Conservation (phyloP, 2,113 vertebrate genomes). For the Rhinichthys klamathensis region DNA sequence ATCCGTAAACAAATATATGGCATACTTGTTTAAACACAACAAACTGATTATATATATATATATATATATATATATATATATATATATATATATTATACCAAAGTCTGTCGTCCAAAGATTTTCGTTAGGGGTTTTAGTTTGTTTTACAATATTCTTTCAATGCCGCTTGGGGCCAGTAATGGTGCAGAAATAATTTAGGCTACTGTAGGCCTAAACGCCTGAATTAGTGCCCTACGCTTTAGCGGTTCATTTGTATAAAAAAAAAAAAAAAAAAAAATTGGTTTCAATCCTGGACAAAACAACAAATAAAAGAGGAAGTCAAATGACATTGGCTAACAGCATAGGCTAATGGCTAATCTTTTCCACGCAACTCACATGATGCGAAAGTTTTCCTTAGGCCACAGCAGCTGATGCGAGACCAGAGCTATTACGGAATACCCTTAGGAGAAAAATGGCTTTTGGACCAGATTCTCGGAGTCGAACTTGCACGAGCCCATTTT, state of each 20-base stretch:
- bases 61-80: too few species aligned
- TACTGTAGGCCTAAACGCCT: background rate
- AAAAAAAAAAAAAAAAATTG: too few species aligned
- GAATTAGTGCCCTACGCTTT: background rate
- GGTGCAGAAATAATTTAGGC: background rate
- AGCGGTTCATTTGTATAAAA: background rate
- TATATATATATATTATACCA: too few species aligned
- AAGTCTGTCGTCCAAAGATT: too few species aligned
- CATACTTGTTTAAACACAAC: too few species aligned
- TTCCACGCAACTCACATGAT: conserved; percentile 17
- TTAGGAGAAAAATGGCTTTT: background rate
- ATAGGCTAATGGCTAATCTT: conserved; percentile 7
- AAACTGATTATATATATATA: too few species aligned
- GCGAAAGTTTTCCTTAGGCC: background rate
- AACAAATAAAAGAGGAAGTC: conserved; percentile 6
- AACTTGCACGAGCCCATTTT: background rate
- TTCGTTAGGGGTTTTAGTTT: background rate
- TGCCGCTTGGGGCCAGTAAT: background rate
- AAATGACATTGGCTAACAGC: background rate
- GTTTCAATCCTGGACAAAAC: background rate
- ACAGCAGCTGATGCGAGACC: conserved; percentile 15
- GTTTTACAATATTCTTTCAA: background rate
- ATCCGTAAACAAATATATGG: too few species aligned
- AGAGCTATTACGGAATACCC: background rate
- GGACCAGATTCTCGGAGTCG: background rate